Base-by-base conservation (phyloP, 2,888 invertebrate species). In the Zonitis immaculata region DNA sequence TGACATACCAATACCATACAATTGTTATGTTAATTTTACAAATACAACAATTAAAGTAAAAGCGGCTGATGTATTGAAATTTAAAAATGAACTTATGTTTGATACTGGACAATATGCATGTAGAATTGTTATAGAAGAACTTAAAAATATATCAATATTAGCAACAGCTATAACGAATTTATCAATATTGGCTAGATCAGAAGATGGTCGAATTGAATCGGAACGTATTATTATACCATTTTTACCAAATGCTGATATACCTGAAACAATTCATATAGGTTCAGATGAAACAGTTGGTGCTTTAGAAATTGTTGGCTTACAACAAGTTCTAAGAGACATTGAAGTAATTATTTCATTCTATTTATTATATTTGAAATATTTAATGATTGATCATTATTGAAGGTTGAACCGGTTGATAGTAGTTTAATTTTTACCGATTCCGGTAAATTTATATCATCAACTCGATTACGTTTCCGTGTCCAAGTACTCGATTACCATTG, bases 291-390 rank as follows among this genome's bases (percentile, higher is more conserved):
- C 59, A 43, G 58, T 60, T 3, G 73, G 66, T 2, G 64, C 64
- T 30, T 56, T 83, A 39, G 65, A 71, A 18, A 69, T 83, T 46
- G 76, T 75, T 60, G 86, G 86, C 5, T 70, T 83, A 48, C 77
- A 79, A 43, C 74, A 77, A 65, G 80, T 85, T 16, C 72, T 86
- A 51, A 76, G 80, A 52, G 78, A 81, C 67, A 71, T 84, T 43
- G 72, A 76, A 70, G 81, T 81, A 70, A 58, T 58, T 53, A 22
- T 14, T 8, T 30, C n/a, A 11, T 22, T 16, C n/a, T n/a, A n/a
- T n/a, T n/a, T n/a, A n/a, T n/a, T n/a, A n/a, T n/a, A n/a, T n/a
- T n/a, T n/a, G n/a, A n/a, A n/a, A n/a, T n/a, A n/a, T n/a, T n/a
- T n/a, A n/a, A n/a, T n/a, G n/a, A n/a, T n/a, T n/a, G n/a, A n/a